Percentiles rank a stretch among this genome's conserved stretches.
phyloP scores from a whole-genome alignment of 2,888 invertebrate genomes.

The Lymantria dispar region DNA sequence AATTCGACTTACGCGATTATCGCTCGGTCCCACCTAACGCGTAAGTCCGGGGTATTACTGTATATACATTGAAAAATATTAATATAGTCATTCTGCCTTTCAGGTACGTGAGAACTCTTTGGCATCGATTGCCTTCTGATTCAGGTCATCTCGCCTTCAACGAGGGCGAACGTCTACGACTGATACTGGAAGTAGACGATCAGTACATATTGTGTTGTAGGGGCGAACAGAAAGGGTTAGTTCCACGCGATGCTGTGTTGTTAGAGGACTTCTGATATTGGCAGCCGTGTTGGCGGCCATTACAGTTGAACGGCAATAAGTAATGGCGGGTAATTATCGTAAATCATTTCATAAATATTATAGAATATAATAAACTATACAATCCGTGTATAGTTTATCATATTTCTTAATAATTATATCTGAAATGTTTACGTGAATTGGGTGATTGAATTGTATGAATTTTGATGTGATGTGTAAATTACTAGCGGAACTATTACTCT shows the following conservation, averaged over 20 bases:
- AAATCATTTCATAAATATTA: neutral
- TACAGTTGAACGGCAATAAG: slow-evolving; percentile 45
- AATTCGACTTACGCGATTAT: too few species aligned
- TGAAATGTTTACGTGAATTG: slow-evolving; percentile 3
- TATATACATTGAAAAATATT: too few species aligned
- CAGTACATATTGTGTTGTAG: slow-evolving; percentile 89
- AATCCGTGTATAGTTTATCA: neutral
- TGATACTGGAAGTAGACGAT: slow-evolving; percentile 89
- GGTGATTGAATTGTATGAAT: slow-evolving; percentile 21
- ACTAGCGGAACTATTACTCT: slow-evolving; percentile 25
- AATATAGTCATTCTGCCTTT: neutral
- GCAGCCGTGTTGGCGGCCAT: slow-evolving; percentile 72
- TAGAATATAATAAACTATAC: slow-evolving; percentile 5
- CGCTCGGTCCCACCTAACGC: too few species aligned
- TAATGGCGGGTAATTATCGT: slow-evolving; percentile 11
- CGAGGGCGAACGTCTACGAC: slow-evolving; percentile 87
- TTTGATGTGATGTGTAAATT: slow-evolving; percentile 14
- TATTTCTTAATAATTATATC: neutral
- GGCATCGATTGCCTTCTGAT: slow-evolving; percentile 89
- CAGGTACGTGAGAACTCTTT: slow-evolving; percentile 87
- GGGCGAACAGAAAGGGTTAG: slow-evolving; percentile 89
- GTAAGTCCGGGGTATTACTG: too few species aligned
- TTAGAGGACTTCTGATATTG: slow-evolving; percentile 77
- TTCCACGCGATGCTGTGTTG: slow-evolving; percentile 87
- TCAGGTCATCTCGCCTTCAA: slow-evolving; percentile 90